Evolutionary conservation across 2,113 vertebrate species (phyloP), one percentile per base, ranked within the genome.

Genomic region (Channa maculata): DNA sequence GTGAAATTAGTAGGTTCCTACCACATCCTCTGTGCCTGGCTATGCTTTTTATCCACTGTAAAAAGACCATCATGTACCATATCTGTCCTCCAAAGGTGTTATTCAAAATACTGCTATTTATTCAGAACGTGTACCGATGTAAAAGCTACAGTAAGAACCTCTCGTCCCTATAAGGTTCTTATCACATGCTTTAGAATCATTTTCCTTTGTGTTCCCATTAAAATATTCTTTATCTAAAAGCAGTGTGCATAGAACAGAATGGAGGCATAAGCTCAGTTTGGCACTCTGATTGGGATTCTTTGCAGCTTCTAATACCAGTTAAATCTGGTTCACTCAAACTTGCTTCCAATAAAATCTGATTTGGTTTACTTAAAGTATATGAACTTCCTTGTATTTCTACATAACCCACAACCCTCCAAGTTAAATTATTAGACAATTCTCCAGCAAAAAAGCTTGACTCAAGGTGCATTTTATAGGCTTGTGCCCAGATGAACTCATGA

Each of bases 71-170:
- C 33, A 8, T 62, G 15, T 37, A 7, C 60, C 36, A 9, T 53
- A 62, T 77, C 66, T 74, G 33, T 46, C 43, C 45, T 44, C 49
- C n/a, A 61, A 52, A 63, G 46, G 63, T 71, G 48, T 53, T 71
- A 52, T 69, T 73, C 13, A 53, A 57, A 83, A 52, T 41, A 14
- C 15, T 9, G 65, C 37, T 74, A 65, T 72, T 82, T 72, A 50
- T 57, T 55, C 3, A 51, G 2, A 55, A 63, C 55, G 41, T 1
- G 13, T 44, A 41, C 39, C 65, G n/a, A 34, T 59, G 44, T 66
- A 43, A 3, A 8, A 38, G n/a, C 69, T 71, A 24, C 24, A 24
- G 24, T 24, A 34, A 55, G 45, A 68, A 75, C 65, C 57, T 15
- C 48, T 50, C 73, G 63, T 72, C 50, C 74, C 52, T 67, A 34